phyloP scores from a whole-genome alignment of 2,113 vertebrate species.

The Cyanoramphus novaezelandiae region DNA sequence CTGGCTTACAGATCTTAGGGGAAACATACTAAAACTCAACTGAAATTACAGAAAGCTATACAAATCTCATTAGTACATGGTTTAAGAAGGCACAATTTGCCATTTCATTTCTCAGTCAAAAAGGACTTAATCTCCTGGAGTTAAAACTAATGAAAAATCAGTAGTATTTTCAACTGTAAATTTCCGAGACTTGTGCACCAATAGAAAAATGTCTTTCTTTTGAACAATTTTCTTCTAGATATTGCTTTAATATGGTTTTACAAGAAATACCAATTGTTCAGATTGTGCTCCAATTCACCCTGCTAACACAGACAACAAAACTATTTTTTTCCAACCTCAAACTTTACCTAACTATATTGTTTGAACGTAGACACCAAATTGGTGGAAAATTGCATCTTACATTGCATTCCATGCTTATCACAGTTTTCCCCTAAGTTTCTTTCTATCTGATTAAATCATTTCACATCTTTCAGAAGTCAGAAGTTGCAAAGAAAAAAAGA shows the following conservation, averaged over 20 bases:
- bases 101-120: background rate
- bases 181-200: background rate
- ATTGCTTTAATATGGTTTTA: slow-evolving; percentile 36
- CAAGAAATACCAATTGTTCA: slow-evolving; percentile 37
- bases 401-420: slow-evolving; percentile 59
- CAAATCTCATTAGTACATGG: background rate
- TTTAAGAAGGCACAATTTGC: background rate
- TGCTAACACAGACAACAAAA: slow-evolving; percentile 34
- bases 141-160: slow-evolving; percentile 20
- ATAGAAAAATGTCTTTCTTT: slow-evolving; percentile 12
- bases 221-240: slow-evolving; percentile 28
- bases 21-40: background rate
- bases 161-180: slow-evolving; percentile 32
- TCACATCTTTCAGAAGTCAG: slow-evolving; percentile 44
- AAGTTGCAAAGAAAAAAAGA: background rate
- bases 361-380: slow-evolving; percentile 12
- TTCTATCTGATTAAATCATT: slow-evolving; percentile 53
- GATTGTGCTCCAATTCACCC: slow-evolving; percentile 14
- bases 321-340: slow-evolving; percentile 37
- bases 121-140: background rate
- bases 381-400: slow-evolving; percentile 59
- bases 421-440: background rate
- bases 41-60: background rate
- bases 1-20: background rate
- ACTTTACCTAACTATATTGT: background rate